Evolutionary conservation across 2,113 vertebrate species (phyloP).

Genomic region (Percina caprodes): DNA sequence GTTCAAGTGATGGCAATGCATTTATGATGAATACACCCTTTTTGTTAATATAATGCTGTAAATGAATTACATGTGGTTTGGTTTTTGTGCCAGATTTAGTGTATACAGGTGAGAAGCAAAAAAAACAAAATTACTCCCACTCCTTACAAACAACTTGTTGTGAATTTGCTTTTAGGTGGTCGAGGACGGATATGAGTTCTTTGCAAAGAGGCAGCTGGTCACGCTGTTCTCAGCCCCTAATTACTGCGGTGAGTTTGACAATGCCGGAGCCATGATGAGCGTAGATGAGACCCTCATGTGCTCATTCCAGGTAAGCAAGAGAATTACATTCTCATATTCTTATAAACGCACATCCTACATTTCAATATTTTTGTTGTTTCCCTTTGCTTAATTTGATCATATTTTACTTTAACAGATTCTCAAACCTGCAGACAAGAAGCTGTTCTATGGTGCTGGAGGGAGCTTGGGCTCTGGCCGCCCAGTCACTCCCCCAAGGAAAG

Average conservation of each 20-base stretch:
- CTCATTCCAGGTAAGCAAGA: conserved; percentile 92
- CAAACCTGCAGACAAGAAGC: conserved; percentile 91
- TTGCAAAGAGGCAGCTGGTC: conserved; percentile 96
- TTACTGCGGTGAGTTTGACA: conserved; percentile 98
- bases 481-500: conserved; percentile 94
- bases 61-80: neutral
- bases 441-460: conserved; percentile 90
- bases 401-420: conserved; percentile 75
- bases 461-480: conserved; percentile 90
- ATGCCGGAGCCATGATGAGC: conserved; percentile 97
- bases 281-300: conserved; percentile 98
- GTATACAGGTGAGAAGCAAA: neutral
- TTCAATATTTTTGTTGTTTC: neutral
- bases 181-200: conserved; percentile 97
- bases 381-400: neutral
- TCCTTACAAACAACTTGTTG: neutral
- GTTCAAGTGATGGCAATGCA: neutral
- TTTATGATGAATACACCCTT: neutral
- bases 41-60: neutral
- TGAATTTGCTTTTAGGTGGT: conserved; percentile 88
- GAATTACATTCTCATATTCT: neutral
- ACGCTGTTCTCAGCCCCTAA: conserved; percentile 97
- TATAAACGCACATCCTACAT: neutral
- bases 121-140: neutral
- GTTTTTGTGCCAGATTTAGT: neutral